Percentiles rank a stretch among this genome's conserved stretches.
These are phyloP conservation scores for Dascillus cervinus DNA, from an alignment of 2,888 invertebrate species.

Conservation along the genomic window DNA sequence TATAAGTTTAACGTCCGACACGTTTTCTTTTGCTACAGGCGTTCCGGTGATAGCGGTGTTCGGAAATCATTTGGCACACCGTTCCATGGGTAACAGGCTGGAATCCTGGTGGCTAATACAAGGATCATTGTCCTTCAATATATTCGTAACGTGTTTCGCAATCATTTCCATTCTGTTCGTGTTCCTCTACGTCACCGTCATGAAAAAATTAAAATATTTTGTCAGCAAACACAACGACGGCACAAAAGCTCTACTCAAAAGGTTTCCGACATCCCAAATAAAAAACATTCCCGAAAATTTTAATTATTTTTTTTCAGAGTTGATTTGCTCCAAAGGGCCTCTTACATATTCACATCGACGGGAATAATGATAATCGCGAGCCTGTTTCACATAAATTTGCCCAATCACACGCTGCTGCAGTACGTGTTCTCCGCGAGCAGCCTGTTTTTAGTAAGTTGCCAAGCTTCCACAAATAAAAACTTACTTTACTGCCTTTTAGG, in stretches of 20 bases:
- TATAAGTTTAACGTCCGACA: no score
- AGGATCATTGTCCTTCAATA: constrained; percentile 52
- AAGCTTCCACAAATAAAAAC: no score
- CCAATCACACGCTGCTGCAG: constrained; percentile 48
- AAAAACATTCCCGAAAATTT: no score
- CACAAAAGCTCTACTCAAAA: constrained; percentile 47
- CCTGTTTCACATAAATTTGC: constrained; percentile 56
- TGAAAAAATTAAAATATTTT: constrained; percentile 52
- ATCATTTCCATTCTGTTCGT: constrained; percentile 61
- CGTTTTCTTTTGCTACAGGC: constrained; percentile 41
- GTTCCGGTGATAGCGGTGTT: constrained; percentile 60
- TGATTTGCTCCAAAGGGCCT: constrained; percentile 53
- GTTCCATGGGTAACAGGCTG: constrained; percentile 50
- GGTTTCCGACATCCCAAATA: no score
- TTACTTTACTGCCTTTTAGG: no score
- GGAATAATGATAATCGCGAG: constrained; percentile 54
- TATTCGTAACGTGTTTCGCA: constrained; percentile 60
- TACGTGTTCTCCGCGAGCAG: constrained; percentile 52
- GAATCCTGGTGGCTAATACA: constrained; percentile 59
- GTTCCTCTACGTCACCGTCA: constrained; percentile 59
- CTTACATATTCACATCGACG: constrained; percentile 52
- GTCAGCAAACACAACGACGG: constrained; percentile 55
- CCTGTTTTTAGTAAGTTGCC: constrained; percentile 54
- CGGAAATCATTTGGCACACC: constrained; percentile 59
- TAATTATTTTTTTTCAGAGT: constrained; percentile 45